Base-by-base conservation (phyloP, 2,113 vertebrate genomes). In the Gallinago undulata region DNA sequence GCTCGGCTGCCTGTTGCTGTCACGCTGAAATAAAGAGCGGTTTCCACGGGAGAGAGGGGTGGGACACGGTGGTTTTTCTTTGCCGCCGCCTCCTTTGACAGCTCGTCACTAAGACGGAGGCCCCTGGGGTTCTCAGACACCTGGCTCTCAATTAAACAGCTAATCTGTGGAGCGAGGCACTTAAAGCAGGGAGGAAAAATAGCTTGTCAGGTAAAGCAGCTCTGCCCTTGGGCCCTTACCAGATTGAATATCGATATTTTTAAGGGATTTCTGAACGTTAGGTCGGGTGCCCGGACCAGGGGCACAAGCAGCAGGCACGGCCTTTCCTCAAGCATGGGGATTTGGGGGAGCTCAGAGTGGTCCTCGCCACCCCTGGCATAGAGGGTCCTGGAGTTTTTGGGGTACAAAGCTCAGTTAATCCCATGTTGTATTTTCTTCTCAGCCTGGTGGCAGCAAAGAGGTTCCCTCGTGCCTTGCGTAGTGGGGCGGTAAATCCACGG, bases 61-160 rank as follows among this genome's bases (percentile, higher is more conserved):
- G 37, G 72, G 16, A 18, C 33, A 22, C 9, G 0, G 15, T 74
- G 70, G 37, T 12, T 78, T 48, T 69, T 82, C 81, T 89, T 66
- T 16, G 10, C 84, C 13, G 0, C 1, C 35, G 6, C 30, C 84
- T 79, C 45, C 89, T 48, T 6, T 90, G 96, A 74, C 93, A 96
- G 80, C 72, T 95, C 12, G 0, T 95, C 94, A 55, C 87, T 92
- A 80, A 41, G 66, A 51, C 6, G 0, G 48, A 64, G 48, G 84
- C 88, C 91, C 70, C 84, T 37, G 76, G 73, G 87, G 43, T 45
- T 55, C 78, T 41, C 60, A 73, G 89, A 75, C 95, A 93, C 96
- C 94, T 96, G 90, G 89, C 92, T 94, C 96, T 96, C 96, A 95
- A 93, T 97, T 92, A 94, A 82, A 41, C 78, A 68, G 87, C 95